Evolutionary conservation across 2,797 vertebrate genomes (phyloP), one percentile per base, ranked within the genome.

Genomic region (Xenops minutus): DNA sequence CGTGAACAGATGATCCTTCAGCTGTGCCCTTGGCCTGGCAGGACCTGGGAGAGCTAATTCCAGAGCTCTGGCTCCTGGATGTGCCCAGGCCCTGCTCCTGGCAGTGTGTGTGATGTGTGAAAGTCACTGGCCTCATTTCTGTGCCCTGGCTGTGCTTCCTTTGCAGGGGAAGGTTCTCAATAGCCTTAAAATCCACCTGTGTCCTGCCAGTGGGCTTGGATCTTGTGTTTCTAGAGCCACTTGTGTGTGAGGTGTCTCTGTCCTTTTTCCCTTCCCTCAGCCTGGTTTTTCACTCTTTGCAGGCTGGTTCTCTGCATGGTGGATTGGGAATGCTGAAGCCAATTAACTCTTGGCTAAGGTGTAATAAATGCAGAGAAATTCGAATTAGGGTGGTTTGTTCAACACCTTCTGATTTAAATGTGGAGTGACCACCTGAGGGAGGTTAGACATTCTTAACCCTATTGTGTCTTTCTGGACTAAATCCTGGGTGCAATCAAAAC

Each of bases 91-190:
- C 64, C 12, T 0, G 0, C 13, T 48, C 54, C 66, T 56, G 59
- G 59, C 34, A 14, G 4, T 0, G 8, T 9, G 54, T 7, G 8
- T 0, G 5, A 10, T n/a, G 51, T 10, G 1, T 67, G 19, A 23
- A 27, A 22, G 46, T 44, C 0, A 2, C 15, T 49, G 52, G 36
- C 29, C 27, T n/a, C 77, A 37, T 30, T 58, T 22, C 64, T 54
- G 34, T 64, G 58, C 34, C 34, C 58, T 21, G 5, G 9, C 61
- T 30, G 30, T n/a, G 72, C 72, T 44, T 58, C 66, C 49, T 73
- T 62, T 7, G 15, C 63, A 56, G 63, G 51, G 55, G 21, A 29
- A 46, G 27, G 20, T 58, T 66, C 55, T 48, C 0, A 2, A 2
- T 46, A 6, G 14, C 52, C 21, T 29, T 43, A 43, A 64, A 22